Evolutionary conservation across 2,797 vertebrate genomes (phyloP), one percentile per base, ranked within the genome.

Genomic region (Notoglanidium macrostoma): DNA sequence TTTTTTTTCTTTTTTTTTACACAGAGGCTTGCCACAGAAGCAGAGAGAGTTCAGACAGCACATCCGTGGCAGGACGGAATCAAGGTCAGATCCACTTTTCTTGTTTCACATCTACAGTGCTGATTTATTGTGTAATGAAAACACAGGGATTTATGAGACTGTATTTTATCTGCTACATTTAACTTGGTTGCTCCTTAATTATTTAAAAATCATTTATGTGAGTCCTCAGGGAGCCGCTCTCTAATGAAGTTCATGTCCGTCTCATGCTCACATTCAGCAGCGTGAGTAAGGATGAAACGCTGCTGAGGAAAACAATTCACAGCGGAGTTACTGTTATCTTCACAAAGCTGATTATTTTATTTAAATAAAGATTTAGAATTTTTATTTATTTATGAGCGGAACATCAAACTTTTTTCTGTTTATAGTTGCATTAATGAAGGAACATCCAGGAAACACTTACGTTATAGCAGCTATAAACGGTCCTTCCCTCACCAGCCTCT

Each of bases 61-160:
- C 98, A 99, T 90, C 96, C 92, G 79, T 99, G 98, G 98, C 97
- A 99, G 92, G 98, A 99, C 91, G 97, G 96, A 87, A 98, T 99
- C 91, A 97, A 96, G 97, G 98, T 99, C 96, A 96, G 95, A 29
- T 29, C n/a, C 32, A 5, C 35, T 46, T 40, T 73, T 68, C 26
- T 70, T 32, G 19, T 72, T 46, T 49, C 49, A 57, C 23, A 9
- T 85, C 26, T 35, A n/a, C 23, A 73, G 0, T 49, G 5, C 40
- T 51, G 15, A 12, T 76, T 85, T 3, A 46, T 19, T 35, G 73
- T 1, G 12, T 3, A 15, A 5, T 40, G 0, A 51, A 51, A 51
- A 32, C 26, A n/a, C 21, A 1, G 17, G 55, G 83, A 63, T 46
- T 63, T 11, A 63, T 23, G 26, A 63, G 44, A 32, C 23, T 59